These are phyloP conservation scores for Dryocosmus kuriphilus DNA, from an alignment of 2,888 invertebrate species.

Conservation along the genomic window DNA sequence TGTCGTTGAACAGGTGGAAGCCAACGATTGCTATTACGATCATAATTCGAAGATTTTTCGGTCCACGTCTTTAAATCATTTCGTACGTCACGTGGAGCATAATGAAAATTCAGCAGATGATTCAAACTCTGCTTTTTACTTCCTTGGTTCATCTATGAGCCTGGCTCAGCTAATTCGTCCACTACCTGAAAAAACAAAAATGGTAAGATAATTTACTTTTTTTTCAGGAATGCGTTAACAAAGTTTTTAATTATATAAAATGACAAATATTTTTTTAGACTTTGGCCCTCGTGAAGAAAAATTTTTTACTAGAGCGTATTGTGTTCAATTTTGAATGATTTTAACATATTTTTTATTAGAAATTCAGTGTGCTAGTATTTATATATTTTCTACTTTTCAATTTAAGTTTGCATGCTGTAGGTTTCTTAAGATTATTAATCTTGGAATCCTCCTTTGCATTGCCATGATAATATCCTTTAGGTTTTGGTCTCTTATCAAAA, in stretches of 20 bases:
- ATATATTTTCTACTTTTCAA: slow-evolving; percentile 26
- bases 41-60: slow-evolving; percentile 67
- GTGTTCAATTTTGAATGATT: neutral
- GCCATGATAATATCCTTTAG: slow-evolving; percentile 82
- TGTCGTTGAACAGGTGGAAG: slow-evolving; percentile 80
- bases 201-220: neutral
- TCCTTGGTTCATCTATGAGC: slow-evolving; percentile 90
- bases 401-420: neutral
- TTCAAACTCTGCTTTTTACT: slow-evolving; percentile 95
- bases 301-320: neutral
- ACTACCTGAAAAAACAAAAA: slow-evolving; percentile 73
- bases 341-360: too few relatives aligned
- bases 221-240: neutral
- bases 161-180: slow-evolving; percentile 85
- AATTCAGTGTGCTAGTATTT: too few relatives aligned
- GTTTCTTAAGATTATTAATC: slow-evolving; percentile 67
- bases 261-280: too few relatives aligned
- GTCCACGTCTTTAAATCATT: slow-evolving; percentile 73
- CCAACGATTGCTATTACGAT: slow-evolving; percentile 72
- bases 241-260: too few relatives aligned
- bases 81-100: slow-evolving; percentile 82
- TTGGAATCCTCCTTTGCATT: slow-evolving; percentile 86
- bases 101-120: slow-evolving; percentile 95
- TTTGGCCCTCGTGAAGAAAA: neutral
- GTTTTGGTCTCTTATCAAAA: slow-evolving; percentile 86